Evolutionary conservation across 2,797 vertebrate species (phyloP).

Genomic region (Betta splendens): DNA sequence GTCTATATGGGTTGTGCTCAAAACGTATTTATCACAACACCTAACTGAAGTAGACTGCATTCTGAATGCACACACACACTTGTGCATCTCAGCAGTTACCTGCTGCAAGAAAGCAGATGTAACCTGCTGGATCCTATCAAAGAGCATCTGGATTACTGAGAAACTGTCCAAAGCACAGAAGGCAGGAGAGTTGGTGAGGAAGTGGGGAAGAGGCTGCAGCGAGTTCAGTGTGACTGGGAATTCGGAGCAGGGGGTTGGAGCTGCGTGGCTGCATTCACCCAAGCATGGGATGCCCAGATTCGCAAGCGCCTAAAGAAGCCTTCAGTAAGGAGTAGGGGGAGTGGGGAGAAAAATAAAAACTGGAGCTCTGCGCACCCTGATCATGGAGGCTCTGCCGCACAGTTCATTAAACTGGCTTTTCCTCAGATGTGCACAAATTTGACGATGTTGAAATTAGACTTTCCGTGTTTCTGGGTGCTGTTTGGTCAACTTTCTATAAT

Average conservation of each 20-base stretch:
- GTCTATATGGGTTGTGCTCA: conserved; percentile 44
- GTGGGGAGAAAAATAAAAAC: neutral
- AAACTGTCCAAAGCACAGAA: conserved; percentile 47
- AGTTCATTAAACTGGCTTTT: neutral
- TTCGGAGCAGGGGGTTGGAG: conserved; percentile 47
- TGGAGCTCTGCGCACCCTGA: conserved; percentile 36
- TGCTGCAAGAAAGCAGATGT: conserved; percentile 32
- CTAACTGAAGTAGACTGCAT: conserved; percentile 4
- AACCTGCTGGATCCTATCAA: conserved; percentile 37
- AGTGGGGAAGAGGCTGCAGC: conserved; percentile 41
- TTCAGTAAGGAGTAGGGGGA: conserved; percentile 33
- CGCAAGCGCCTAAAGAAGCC: conserved; percentile 48
- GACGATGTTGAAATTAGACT: neutral
- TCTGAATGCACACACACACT: conserved; percentile 23
- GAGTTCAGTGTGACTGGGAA: conserved; percentile 48
- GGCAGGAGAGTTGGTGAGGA: conserved; percentile 18
- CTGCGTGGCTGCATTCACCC: conserved; percentile 61
- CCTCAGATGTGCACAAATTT: neutral
- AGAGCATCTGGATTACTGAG: conserved; percentile 32
- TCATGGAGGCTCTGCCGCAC: conserved; percentile 42
- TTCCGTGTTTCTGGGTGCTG: neutral
- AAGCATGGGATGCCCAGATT: conserved; percentile 62
- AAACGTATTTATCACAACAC: no score
- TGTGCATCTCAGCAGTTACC: conserved; percentile 10
- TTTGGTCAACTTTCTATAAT: neutral